phyloP scores from a whole-genome alignment of 2,113 vertebrate genomes.

The Pica pica region DNA sequence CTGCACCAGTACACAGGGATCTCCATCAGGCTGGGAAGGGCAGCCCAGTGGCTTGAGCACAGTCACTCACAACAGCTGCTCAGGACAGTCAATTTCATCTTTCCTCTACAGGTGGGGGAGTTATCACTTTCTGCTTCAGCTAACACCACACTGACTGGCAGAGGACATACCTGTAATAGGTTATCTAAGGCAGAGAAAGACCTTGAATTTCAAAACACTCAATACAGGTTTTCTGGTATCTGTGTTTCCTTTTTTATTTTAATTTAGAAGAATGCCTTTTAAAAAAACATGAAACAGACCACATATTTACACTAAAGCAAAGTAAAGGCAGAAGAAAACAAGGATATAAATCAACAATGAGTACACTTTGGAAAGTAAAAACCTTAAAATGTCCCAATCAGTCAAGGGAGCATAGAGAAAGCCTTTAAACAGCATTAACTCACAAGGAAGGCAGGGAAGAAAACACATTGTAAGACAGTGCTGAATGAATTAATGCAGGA shows the following conservation, averaged over 20 bases:
- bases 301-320: background rate
- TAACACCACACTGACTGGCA: background rate
- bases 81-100: background rate
- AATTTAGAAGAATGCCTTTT: background rate
- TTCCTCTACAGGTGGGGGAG: accelerated
- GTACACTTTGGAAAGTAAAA: background rate
- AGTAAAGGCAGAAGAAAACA: background rate
- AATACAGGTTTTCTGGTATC: background rate
- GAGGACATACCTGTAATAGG: background rate
- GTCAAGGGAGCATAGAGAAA: background rate
- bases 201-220: background rate
- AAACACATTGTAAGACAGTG: background rate
- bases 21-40: background rate
- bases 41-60: background rate
- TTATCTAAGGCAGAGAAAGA: background rate
- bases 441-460: background rate
- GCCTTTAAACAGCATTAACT: background rate
- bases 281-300: background rate
- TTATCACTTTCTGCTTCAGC: background rate
- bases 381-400: accelerated
- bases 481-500: background rate
- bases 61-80: background rate
- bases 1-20: background rate
- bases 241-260: background rate
- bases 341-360: background rate